Evolutionary conservation across 2,113 vertebrate species (phyloP).

Genomic region (Menidia beryllina): DNA sequence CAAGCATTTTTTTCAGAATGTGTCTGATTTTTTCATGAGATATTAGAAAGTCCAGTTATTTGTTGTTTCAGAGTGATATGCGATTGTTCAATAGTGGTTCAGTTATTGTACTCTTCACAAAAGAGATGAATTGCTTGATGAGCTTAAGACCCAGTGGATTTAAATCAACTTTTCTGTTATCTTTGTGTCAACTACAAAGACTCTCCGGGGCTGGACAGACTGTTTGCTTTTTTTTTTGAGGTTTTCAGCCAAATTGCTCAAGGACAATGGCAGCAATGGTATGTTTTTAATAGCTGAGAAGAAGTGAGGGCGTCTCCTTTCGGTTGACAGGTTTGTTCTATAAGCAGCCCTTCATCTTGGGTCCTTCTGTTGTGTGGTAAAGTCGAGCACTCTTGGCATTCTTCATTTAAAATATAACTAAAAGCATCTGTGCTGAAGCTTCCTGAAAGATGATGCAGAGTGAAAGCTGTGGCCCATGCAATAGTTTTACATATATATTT

Average conservation of each 20-base stretch:
- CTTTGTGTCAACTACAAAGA: slow-evolving; percentile 54
- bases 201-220: slow-evolving; percentile 27
- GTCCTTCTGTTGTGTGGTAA: slow-evolving; percentile 36
- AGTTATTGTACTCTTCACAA: slow-evolving; percentile 24
- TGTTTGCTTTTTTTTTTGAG: slow-evolving; percentile 59
- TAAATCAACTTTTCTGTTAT: slow-evolving; percentile 59
- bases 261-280: slow-evolving; percentile 51
- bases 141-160: slow-evolving; percentile 19
- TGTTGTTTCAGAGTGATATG: slow-evolving; percentile 8
- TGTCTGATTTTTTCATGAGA: not conserved
- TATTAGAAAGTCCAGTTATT: not conserved
- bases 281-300: slow-evolving; percentile 57
- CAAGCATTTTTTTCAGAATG: no score
- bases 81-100: slow-evolving; percentile 25
- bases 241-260: slow-evolving; percentile 50
- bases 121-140: slow-evolving; percentile 35
- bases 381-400: slow-evolving; percentile 33
- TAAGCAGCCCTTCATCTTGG: slow-evolving; percentile 56
- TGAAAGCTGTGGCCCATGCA: not conserved
- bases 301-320: slow-evolving; percentile 36
- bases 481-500: not conserved
- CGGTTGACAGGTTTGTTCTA: slow-evolving; percentile 54
- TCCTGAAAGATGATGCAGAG: not conserved
- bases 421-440: slow-evolving; percentile 57
- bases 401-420: slow-evolving; percentile 66